phyloP scores from a whole-genome alignment of 92 coral and sea anemone genomes.

The Porites evermanni region DNA sequence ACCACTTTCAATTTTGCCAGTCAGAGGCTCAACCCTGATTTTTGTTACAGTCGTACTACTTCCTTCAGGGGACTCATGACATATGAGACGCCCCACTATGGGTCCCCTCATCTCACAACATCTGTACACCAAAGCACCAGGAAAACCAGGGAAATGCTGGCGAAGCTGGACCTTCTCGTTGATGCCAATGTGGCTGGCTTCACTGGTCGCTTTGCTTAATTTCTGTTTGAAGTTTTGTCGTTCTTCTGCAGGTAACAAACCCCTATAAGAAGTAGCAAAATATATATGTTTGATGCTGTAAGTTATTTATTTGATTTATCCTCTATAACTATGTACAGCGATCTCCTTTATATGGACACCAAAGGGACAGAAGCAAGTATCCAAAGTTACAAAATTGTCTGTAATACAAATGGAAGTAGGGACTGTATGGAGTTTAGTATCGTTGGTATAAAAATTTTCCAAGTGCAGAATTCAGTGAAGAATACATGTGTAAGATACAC shows the following conservation, averaged over 20 bases:
- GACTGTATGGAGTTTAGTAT: too few relatives aligned
- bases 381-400: too few relatives aligned
- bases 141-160: conserved; percentile 86
- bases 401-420: too few relatives aligned
- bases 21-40: conserved; percentile 75
- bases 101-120: conserved; percentile 80
- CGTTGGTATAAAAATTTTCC: too few relatives aligned
- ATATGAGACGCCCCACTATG: conserved; percentile 73
- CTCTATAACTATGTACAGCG: too few relatives aligned
- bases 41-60: conserved; percentile 60
- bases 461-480: too few relatives aligned
- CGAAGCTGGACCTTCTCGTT: conserved; percentile 86
- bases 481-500: too few relatives aligned
- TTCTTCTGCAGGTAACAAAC: conserved; percentile 87
- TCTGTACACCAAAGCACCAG: conserved; percentile 90
- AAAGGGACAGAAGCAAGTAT: too few relatives aligned
- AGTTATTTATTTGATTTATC: too few relatives aligned
- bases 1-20: conserved; percentile 15
- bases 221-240: conserved; percentile 89
- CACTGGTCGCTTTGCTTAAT: conserved; percentile 76
- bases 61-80: conserved; percentile 83
- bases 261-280: conserved; percentile 57
- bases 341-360: too few relatives aligned
- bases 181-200: conserved; percentile 68
- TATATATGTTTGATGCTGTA: not conserved